Conservation (phyloP, 2,113 vertebrate genomes). For the Sylvietta virens region DNA sequence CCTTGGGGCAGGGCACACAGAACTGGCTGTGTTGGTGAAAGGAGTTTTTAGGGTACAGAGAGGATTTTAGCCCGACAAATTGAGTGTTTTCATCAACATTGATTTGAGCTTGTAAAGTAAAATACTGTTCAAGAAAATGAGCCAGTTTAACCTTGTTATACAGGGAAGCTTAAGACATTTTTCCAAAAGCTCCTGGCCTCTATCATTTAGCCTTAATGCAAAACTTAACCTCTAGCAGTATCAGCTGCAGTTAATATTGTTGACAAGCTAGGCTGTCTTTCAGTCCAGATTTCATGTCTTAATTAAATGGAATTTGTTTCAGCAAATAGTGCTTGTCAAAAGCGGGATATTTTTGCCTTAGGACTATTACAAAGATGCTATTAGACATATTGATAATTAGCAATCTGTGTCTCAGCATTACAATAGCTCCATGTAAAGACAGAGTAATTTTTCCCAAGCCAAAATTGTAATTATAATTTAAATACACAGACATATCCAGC, state of each 20-base stretch:
- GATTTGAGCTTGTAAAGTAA: background rate
- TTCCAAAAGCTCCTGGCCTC: background rate
- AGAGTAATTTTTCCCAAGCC: background rate
- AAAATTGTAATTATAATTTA: background rate
- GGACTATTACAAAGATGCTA: slow-evolving; percentile 22
- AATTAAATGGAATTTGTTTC: slow-evolving; percentile 60
- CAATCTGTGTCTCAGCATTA: slow-evolving; percentile 35
- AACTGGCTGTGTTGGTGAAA: background rate
- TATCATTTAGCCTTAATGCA: background rate
- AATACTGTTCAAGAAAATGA: background rate
- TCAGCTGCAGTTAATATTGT: background rate
- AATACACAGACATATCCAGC: background rate
- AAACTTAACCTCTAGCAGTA: background rate
- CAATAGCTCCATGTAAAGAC: background rate
- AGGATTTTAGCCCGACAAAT: background rate
- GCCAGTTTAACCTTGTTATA: background rate
- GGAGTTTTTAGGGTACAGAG: background rate
- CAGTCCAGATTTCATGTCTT: slow-evolving; percentile 7
- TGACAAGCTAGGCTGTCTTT: slow-evolving; percentile 32
- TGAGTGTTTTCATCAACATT: background rate
- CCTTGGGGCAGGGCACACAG: background rate
- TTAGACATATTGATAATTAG: slow-evolving; percentile 43
- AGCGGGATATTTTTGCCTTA: background rate
- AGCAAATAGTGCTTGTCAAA: slow-evolving; percentile 47
- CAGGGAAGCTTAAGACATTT: background rate